Evolutionary conservation across 2,888 invertebrate species (phyloP).

Genomic region (Cheilosia scutellata): DNA sequence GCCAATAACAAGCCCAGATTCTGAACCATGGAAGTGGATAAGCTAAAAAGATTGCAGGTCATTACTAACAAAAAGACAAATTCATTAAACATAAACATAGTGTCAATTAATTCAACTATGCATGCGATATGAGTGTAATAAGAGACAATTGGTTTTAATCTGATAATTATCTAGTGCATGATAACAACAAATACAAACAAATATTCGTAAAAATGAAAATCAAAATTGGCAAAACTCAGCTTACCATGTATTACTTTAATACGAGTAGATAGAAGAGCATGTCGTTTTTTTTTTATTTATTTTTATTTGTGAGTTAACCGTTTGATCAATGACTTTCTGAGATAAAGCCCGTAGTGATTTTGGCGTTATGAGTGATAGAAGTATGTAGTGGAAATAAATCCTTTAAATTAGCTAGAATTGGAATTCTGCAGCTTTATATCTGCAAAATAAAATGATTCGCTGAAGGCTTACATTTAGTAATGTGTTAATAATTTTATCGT

Average conservation of each 20-base stretch:
- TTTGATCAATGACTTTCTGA: not conserved
- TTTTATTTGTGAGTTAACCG: constrained; percentile 14
- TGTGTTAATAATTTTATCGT: too few species aligned
- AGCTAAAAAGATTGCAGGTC: constrained; percentile 81
- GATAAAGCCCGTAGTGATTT: not conserved
- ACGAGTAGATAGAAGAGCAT: constrained; percentile 8
- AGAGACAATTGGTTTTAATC: constrained; percentile 72
- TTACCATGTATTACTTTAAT: not conserved
- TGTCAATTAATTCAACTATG: constrained; percentile 56
- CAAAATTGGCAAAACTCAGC: constrained; percentile 16
- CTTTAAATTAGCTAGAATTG: too few species aligned
- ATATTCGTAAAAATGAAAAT: constrained; percentile 59
- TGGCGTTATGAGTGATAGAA: too few species aligned
- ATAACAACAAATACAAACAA: constrained; percentile 1
- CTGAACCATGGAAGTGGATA: constrained; percentile 96
- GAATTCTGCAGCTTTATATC: too few species aligned
- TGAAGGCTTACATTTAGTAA: too few species aligned
- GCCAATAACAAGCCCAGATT: constrained; percentile 94
- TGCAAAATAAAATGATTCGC: too few species aligned
- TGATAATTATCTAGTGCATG: constrained; percentile 49
- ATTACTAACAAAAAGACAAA: constrained; percentile 85
- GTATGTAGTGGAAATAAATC: too few species aligned
- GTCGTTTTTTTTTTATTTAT: not conserved
- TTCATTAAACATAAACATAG: constrained; percentile 72
- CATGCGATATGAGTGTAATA: constrained; percentile 65